Percentiles rank a stretch among this genome's conserved stretches.
Conservation (phyloP, 1,140 invertebrate species). For the Drosophila sechellia region DNA sequence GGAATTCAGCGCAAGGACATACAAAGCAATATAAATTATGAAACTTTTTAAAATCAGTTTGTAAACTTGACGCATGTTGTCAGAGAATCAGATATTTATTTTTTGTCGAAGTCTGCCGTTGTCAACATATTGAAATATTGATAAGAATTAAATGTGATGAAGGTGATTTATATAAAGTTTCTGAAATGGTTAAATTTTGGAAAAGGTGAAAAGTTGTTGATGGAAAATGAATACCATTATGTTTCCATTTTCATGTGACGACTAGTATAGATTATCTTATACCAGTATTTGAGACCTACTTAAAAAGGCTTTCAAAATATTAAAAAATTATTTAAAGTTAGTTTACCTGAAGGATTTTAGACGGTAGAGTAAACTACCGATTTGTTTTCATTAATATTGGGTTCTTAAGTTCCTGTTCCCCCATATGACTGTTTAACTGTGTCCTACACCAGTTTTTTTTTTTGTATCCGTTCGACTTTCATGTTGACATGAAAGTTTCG, state of each 20-base stretch:
- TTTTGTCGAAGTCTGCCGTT: slow-evolving; percentile 37
- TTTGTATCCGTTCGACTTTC: slow-evolving; percentile 45
- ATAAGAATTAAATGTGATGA: slow-evolving; percentile 9
- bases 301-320: neutral
- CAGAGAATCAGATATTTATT: slow-evolving; percentile 24
- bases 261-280: neutral
- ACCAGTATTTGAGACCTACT: neutral
- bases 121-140: slow-evolving; percentile 40
- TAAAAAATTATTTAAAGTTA: no score
- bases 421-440: slow-evolving; percentile 28
- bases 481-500: slow-evolving; percentile 77
- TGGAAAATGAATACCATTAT: slow-evolving; percentile 16
- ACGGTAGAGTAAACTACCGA: no score
- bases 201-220: slow-evolving; percentile 27
- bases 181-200: neutral
- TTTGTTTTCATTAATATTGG: no score
- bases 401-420: slow-evolving; percentile 19
- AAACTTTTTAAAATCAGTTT: slow-evolving; percentile 70
- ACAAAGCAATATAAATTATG: slow-evolving; percentile 75
- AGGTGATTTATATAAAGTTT: slow-evolving; percentile 25
- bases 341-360: no score
- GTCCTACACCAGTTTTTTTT: slow-evolving; percentile 14
- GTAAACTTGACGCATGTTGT: slow-evolving; percentile 66
- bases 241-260: neutral
- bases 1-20: slow-evolving; percentile 31